phyloP scores from a whole-genome alignment of 1,140 invertebrate genomes.

The Pseudomyrmex cubaensis region DNA sequence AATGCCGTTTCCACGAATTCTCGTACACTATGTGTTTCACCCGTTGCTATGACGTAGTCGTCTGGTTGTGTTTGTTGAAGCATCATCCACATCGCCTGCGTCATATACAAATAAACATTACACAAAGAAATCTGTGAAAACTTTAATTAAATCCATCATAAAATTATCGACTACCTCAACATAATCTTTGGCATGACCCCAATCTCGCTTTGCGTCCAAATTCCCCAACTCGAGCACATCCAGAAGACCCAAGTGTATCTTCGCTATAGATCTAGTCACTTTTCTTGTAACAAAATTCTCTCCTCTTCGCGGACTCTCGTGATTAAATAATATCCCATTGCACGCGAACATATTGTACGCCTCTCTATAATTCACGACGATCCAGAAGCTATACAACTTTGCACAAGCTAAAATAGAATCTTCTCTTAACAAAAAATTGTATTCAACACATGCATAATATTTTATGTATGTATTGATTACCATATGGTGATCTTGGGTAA shows the following conservation, averaged over 20 bases:
- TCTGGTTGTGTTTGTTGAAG: constrained; percentile 97
- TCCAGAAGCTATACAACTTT: constrained; percentile 99
- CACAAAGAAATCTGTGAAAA: background rate
- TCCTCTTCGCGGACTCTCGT: constrained; percentile 98
- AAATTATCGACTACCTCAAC: constrained; percentile 90
- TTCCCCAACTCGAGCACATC: constrained; percentile 97
- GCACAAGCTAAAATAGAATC: constrained; percentile 92
- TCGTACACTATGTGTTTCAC: constrained; percentile 96
- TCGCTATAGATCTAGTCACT: constrained; percentile 98
- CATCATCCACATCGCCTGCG: constrained; percentile 99
- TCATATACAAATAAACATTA: constrained; percentile 41
- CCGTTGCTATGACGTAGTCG: constrained; percentile 99
- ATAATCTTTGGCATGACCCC: constrained; percentile 99
- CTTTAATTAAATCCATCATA: background rate
- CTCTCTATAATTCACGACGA: constrained; percentile 98
- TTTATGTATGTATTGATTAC: constrained; percentile 85
- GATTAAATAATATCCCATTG: constrained; percentile 99
- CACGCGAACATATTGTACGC: constrained; percentile 99
- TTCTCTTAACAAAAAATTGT: constrained; percentile 23
- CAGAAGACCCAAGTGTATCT: constrained; percentile 95
- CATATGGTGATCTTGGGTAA: constrained; percentile 99
- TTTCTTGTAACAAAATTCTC: constrained; percentile 99
- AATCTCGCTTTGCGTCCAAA: constrained; percentile 98
- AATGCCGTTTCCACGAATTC: constrained; percentile 99
- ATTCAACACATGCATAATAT: constrained; percentile 2